Conservation (phyloP, 1,140 invertebrate genomes). For the Stenopsyche tienmushanensis region DNA sequence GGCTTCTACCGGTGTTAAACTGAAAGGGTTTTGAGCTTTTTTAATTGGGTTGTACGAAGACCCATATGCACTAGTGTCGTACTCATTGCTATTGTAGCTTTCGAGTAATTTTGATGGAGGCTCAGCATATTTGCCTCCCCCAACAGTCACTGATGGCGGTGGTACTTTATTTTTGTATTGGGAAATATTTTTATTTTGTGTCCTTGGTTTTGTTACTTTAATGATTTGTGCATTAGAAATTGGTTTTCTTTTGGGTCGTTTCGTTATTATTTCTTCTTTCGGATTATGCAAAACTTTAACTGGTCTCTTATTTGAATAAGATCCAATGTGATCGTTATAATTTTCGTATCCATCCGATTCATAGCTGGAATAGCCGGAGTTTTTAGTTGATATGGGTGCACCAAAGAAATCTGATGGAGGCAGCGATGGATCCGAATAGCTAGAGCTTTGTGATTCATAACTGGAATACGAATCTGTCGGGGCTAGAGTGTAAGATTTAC, state of each 20-base stretch:
- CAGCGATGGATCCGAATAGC: conserved; percentile 29
- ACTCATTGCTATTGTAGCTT: conserved; percentile 6
- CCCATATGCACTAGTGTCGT: conserved; percentile 42
- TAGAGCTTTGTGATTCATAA: conserved; percentile 27
- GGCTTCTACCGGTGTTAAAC: conserved; percentile 44
- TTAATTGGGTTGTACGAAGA: conserved; percentile 38
- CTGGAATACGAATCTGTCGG: conserved; percentile 24
- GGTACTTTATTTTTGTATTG: conserved; percentile 40
- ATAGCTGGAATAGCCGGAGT: conserved; percentile 13
- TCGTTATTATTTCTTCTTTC: conserved; percentile 42
- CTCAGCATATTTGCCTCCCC: conserved; percentile 52
- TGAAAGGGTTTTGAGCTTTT: conserved; percentile 35
- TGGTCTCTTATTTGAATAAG: conserved; percentile 34
- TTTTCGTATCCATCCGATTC: conserved; percentile 19
- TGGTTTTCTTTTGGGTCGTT: conserved; percentile 31
- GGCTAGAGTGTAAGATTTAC: conserved; percentile 22
- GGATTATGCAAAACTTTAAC: conserved; percentile 41
- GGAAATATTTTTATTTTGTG: conserved; percentile 42
- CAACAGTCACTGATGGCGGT: conserved; percentile 45
- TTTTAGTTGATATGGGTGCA: conserved; percentile 18
- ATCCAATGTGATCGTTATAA: conserved; percentile 42
- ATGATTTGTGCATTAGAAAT: conserved; percentile 7
- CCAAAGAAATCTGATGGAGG: conserved; percentile 37
- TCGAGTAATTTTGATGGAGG: conserved; percentile 46
- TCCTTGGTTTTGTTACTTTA: conserved; percentile 38